Evolutionary conservation across 2,113 vertebrate genomes (phyloP), one percentile per base, ranked within the genome.

Genomic region (Hemiprocne comata): DNA sequence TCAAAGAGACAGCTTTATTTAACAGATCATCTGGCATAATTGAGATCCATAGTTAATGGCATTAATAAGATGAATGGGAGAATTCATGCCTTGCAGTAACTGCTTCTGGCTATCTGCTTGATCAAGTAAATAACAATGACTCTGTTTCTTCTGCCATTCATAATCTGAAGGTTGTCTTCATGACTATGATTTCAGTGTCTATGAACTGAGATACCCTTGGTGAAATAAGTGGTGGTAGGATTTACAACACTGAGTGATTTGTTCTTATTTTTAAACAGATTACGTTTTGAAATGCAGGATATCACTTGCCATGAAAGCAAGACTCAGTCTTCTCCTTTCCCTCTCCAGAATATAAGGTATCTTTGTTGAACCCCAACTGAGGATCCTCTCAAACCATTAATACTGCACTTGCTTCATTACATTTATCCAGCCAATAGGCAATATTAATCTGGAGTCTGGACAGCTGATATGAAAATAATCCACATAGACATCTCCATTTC

Each of bases 281-380:
- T 65, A 9, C 3, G 23, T 67, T 66, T 76, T 90, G 17, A 81
- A 72, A 50, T 8, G 6, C 8, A 15, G 23, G 3, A 8, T 67
- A 15, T 31, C 23, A 38, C 1, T 0, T 15, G 9, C 11, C 23
- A 5, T 5, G 2, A 54, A 48, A 38, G 8, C 5, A 71, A 61
- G 11, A 38, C 2, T 53, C 28, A 57, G 0, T 15, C 15, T 75
- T 50, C 13, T 36, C 15, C 14, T 11, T 5, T 2, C 16, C 6
- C 2, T 57, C 18, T 38, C 21, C 38, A 75, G 83, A 71, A 74
- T 13, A 50, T 1, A 33, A 61, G 19, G 9, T 51, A 38, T 3
- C 7, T 25, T 24, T 51, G 23, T 6, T 80, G 42, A 77, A 36
- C 16, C 5, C 16, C 51, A 31, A 1, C 13, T 64, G 38, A 50